These are phyloP conservation scores for Chrysolophus pictus DNA, from an alignment of 2,797 vertebrate species.

Conservation along the genomic window DNA sequence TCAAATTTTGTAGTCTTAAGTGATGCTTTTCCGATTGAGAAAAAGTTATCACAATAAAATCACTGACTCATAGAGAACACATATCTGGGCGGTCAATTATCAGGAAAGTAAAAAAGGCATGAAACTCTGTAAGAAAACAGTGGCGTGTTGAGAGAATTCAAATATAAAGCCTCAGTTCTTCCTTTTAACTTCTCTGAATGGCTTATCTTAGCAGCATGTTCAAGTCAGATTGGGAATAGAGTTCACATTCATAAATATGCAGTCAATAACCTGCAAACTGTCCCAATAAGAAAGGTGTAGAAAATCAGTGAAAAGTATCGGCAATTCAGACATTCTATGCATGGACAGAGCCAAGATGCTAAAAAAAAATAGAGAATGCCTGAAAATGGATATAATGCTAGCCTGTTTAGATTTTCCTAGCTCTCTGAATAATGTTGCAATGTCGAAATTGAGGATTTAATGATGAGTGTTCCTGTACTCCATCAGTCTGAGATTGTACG, in stretches of 20 bases:
- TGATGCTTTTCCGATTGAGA: slow-evolving; percentile 31
- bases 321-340: neutral
- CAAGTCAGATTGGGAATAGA: neutral
- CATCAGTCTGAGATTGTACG: neutral
- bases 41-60: slow-evolving; percentile 49
- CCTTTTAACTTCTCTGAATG: neutral
- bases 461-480: neutral
- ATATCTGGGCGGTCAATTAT: neutral
- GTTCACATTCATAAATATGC: neutral
- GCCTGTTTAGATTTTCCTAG: neutral
- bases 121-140: slow-evolving; percentile 6
- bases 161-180: neutral
- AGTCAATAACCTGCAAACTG: neutral
- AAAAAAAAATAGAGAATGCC: neutral
- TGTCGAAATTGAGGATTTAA: neutral
- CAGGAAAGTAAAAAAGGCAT: neutral
- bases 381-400: neutral
- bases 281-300: neutral
- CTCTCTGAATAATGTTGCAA: neutral
- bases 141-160: neutral
- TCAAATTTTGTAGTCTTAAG: slow-evolving; percentile 64
- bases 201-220: neutral
- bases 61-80: slow-evolving; percentile 46
- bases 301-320: neutral
- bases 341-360: neutral